Conservation (phyloP, 2,113 vertebrate genomes). For the Oncorhynchus mykiss region DNA sequence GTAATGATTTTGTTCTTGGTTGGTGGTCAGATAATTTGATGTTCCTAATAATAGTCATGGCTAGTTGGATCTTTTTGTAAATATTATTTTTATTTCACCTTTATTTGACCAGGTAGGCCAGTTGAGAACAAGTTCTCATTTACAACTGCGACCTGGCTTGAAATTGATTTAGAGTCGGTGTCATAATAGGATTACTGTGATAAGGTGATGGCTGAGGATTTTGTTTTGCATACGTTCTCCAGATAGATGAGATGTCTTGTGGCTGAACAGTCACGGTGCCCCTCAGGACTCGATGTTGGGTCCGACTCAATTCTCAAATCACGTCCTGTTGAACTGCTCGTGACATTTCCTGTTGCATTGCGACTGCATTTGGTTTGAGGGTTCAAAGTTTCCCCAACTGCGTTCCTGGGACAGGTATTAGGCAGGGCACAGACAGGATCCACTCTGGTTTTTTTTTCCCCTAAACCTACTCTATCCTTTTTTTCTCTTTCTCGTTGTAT, state of each 20-base stretch:
- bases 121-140: too few species aligned
- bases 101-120: too few species aligned
- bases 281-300: slow-evolving; percentile 25
- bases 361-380: slow-evolving; percentile 61
- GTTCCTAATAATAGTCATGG: slow-evolving; percentile 14
- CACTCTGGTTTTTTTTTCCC: not conserved
- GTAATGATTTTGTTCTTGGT: slow-evolving; percentile 32
- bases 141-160: too few species aligned
- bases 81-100: too few species aligned
- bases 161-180: slow-evolving; percentile 27
- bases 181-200: slow-evolving; percentile 32
- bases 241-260: slow-evolving; percentile 16
- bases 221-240: slow-evolving; percentile 42
- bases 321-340: slow-evolving; percentile 46
- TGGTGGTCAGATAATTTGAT: not conserved
- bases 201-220: slow-evolving; percentile 18
- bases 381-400: slow-evolving; percentile 68
- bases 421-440: slow-evolving; percentile 47
- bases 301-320: slow-evolving; percentile 28
- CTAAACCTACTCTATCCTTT: slow-evolving; percentile 26
- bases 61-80: slow-evolving; percentile 2
- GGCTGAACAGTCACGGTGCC: slow-evolving; percentile 33
- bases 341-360: slow-evolving; percentile 72
- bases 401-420: slow-evolving; percentile 51
- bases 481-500: slow-evolving; percentile 56